Percentiles rank a stretch among this genome's conserved stretches.
Conservation (phyloP, 1,140 invertebrate species). For the Scaptomyza graminum region DNA sequence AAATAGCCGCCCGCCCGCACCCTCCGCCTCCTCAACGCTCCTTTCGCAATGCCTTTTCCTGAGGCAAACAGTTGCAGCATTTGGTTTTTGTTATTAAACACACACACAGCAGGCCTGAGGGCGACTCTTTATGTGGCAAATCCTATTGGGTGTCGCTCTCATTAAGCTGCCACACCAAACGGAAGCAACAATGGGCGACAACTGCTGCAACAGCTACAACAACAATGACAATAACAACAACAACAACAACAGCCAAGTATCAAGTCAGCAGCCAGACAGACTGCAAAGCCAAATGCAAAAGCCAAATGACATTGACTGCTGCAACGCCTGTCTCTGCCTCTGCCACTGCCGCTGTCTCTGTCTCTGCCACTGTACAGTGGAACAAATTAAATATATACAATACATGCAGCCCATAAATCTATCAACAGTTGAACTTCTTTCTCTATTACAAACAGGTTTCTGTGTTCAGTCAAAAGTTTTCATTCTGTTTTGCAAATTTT, state of each 20-base stretch:
- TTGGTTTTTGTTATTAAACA: conserved; percentile 44
- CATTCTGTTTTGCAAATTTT: no score
- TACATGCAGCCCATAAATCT: no score
- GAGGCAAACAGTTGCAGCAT: conserved; percentile 34
- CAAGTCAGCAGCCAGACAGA: conserved; percentile 21
- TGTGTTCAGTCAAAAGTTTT: no score
- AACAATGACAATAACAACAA: conserved; percentile 12
- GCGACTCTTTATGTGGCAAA: conserved; percentile 48
- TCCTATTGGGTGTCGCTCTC: conserved; percentile 63
- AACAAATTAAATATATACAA: neutral
- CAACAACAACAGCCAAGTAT: conserved; percentile 20
- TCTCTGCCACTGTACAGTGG: conserved; percentile 29
- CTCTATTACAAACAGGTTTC: no score
- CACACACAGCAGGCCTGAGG: conserved; percentile 6
- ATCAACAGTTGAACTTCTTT: no score
- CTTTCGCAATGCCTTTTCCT: conserved; percentile 1
- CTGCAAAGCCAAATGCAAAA: neutral
- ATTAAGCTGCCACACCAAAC: conserved; percentile 76
- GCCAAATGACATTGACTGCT: conserved; percentile 48
- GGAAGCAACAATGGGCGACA: conserved; percentile 61
- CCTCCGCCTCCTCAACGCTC: neutral
- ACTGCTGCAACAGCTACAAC: conserved; percentile 52
- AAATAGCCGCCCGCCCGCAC: neutral
- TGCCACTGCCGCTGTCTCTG: neutral
- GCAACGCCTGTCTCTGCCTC: neutral